Evolutionary conservation across 2,888 invertebrate genomes (phyloP).

Genomic region (Epinotia ramella): DNA sequence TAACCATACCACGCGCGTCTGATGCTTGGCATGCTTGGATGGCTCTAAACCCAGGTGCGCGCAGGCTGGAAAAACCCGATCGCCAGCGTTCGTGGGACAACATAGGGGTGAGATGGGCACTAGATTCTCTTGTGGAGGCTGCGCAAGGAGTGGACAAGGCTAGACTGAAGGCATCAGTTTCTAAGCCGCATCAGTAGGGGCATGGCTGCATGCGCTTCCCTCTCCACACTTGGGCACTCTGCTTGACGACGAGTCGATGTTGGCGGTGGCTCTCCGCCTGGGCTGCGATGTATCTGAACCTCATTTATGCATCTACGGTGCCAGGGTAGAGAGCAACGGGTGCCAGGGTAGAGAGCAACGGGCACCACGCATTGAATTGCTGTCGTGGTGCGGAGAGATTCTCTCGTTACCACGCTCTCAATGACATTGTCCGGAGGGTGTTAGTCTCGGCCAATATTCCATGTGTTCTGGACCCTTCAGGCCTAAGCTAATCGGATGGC

Average conservation of each 20-base stretch:
- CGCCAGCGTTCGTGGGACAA: constrained; percentile 1
- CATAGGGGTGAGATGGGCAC: neutral
- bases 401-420: neutral
- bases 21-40: neutral
- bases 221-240: too few relatives aligned
- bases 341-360: too few relatives aligned
- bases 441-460: too few relatives aligned
- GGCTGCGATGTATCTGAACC: too few relatives aligned
- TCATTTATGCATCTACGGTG: constrained; percentile 16
- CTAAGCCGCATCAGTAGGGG: neutral
- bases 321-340: too few relatives aligned
- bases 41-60: neutral
- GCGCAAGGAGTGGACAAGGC: neutral
- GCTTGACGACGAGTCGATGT: too few relatives aligned
- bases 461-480: neutral
- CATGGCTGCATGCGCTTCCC: too few relatives aligned
- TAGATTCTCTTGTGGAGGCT: too few relatives aligned
- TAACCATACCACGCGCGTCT: neutral
- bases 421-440: neutral
- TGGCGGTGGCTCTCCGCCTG: too few relatives aligned
- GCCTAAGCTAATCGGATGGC: too few relatives aligned
- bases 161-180: too few relatives aligned
- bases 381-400: constrained; percentile 7
- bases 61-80: neutral
- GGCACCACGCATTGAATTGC: constrained; percentile 26